Conservation (phyloP, 2,113 vertebrate species). For the Phyllopteryx taeniolatus region DNA sequence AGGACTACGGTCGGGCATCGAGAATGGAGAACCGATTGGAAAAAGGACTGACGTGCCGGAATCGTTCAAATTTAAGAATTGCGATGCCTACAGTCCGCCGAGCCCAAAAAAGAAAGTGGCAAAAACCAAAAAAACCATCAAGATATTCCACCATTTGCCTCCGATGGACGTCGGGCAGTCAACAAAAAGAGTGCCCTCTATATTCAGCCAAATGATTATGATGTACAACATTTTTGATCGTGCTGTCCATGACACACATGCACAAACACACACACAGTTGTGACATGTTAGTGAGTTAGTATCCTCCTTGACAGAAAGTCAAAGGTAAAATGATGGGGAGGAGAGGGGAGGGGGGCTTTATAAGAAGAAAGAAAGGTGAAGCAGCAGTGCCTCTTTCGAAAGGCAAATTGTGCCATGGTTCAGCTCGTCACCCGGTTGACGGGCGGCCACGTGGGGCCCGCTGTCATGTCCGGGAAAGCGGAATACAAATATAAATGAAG, state of each 20-base stretch:
- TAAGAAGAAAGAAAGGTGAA: conserved; percentile 7
- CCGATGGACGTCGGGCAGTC: too few species aligned
- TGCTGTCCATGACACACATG: too few species aligned
- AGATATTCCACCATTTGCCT: too few species aligned
- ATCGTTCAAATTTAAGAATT: too few species aligned
- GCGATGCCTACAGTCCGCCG: too few species aligned
- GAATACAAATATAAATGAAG: conserved; percentile 31
- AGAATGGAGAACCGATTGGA: too few species aligned
- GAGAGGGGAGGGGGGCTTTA: not conserved
- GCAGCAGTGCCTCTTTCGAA: conserved; percentile 42
- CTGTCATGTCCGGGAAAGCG: conserved; percentile 37
- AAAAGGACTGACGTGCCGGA: too few species aligned
- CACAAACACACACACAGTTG: conserved; percentile 26
- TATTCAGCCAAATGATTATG: too few species aligned
- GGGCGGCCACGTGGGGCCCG: conserved; percentile 34
- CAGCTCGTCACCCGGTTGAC: conserved; percentile 53
- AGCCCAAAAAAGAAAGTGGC: too few species aligned
- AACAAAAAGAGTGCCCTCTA: too few species aligned
- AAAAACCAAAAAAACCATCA: too few species aligned
- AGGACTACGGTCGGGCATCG: too few species aligned
- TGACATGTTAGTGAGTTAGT: conserved; percentile 60
- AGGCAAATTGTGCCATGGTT: conserved; percentile 47
- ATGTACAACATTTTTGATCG: not conserved
- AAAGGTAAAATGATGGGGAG: conserved; percentile 8
- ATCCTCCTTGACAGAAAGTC: conserved; percentile 39